Percentiles rank a stretch among this genome's conserved stretches.
Evolutionary conservation across 1,140 invertebrate genomes (phyloP).

Genomic region (Cardiocondyla obscurior): DNA sequence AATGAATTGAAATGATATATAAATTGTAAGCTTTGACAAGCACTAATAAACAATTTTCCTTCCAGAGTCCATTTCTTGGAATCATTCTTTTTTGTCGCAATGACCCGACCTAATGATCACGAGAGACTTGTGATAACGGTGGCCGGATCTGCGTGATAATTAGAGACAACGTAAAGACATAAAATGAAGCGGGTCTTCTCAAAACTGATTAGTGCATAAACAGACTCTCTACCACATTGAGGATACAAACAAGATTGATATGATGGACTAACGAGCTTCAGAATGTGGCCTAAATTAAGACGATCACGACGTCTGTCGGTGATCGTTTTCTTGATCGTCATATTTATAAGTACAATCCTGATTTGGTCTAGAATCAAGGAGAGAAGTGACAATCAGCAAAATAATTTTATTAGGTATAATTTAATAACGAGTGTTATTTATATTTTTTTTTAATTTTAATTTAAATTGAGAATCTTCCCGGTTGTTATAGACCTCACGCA

Average conservation of each 20-base stretch:
- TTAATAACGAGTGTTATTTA: constrained; percentile 4
- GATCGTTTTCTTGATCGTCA: constrained; percentile 57
- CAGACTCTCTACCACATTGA: background rate
- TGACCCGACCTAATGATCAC: constrained; percentile 59
- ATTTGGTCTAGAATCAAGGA: constrained; percentile 72
- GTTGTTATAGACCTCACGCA: constrained; percentile 60
- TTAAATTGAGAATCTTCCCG: background rate
- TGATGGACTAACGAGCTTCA: constrained; percentile 35
- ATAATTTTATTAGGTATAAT: constrained; percentile 74
- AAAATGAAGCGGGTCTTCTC: constrained; percentile 11
- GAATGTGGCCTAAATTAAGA: constrained; percentile 78
- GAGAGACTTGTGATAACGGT: constrained; percentile 54
- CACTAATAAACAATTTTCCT: constrained; percentile 10
- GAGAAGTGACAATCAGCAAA: constrained; percentile 57
- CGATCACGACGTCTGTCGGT: constrained; percentile 72
- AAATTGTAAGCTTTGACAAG: background rate
- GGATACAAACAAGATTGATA: constrained; percentile 38
- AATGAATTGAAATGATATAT: background rate
- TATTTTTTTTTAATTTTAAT: background rate
- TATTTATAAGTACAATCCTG: constrained; percentile 67
- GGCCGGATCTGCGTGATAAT: constrained; percentile 50
- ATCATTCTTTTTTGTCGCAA: constrained; percentile 50
- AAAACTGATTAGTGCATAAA: constrained; percentile 23
- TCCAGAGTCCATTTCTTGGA: constrained; percentile 21
- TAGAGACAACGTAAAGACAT: background rate